phyloP scores from a whole-genome alignment of 2,113 vertebrate species.

The Lipophrys pholis region DNA sequence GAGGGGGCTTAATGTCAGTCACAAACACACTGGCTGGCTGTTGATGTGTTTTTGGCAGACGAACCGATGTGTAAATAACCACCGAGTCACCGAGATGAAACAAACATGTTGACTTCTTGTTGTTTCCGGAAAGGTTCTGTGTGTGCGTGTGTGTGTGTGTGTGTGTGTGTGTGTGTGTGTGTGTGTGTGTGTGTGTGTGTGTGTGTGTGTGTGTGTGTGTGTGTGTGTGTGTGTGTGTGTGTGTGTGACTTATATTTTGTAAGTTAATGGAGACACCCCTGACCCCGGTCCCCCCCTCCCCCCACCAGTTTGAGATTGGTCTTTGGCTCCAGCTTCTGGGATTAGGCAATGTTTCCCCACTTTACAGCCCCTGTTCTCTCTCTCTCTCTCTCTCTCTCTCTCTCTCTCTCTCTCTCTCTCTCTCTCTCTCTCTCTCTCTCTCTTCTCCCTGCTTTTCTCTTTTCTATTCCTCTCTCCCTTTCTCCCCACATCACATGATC shows the following conservation, averaged over 20 bases:
- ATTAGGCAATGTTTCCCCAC: conserved; percentile 76
- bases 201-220: conserved; percentile 24
- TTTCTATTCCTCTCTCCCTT: conserved; percentile 45
- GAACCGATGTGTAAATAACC: conserved; percentile 39
- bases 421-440: conserved; percentile 47
- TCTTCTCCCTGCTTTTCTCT: conserved; percentile 25
- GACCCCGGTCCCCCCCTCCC: conserved; percentile 36
- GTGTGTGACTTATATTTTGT: conserved; percentile 58
- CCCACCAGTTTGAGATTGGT: conserved; percentile 69
- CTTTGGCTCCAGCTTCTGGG: conserved; percentile 58
- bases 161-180: conserved; percentile 2
- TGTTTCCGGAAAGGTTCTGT: conserved; percentile 36
- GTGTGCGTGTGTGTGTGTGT: background rate
- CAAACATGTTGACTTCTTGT: conserved; percentile 80
- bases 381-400: conserved; percentile 22
- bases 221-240: conserved; percentile 24
- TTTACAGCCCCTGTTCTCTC: conserved; percentile 47
- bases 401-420: conserved; percentile 15
- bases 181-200: conserved; percentile 21
- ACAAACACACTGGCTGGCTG: conserved; percentile 8
- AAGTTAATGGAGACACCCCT: conserved; percentile 65
- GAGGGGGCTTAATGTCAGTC: background rate
- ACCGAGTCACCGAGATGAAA: conserved; percentile 46
- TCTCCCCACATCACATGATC: conserved; percentile 73
- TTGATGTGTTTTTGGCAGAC: conserved; percentile 38